Conservation (phyloP, 2,113 vertebrate genomes). For the Trogon surrucura region DNA sequence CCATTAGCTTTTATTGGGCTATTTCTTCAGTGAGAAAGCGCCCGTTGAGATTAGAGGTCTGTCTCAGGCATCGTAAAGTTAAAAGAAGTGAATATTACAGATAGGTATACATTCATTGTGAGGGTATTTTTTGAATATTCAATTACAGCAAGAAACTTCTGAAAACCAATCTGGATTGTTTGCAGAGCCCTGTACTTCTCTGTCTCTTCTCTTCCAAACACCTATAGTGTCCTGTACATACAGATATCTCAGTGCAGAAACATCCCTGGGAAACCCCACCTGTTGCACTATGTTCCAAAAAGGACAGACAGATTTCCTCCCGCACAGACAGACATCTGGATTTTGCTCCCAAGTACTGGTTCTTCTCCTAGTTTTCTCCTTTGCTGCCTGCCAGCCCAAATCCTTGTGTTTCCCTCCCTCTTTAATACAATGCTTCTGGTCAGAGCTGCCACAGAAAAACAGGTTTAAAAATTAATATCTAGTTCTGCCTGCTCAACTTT, state of each 20-base stretch:
- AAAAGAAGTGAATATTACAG: conserved; percentile 7
- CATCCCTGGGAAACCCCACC: not conserved
- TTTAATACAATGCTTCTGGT: not conserved
- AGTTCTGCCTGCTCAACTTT: not conserved
- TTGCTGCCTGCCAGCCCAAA: not conserved
- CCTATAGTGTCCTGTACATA: rapidly evolving
- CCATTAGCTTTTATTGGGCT: conserved; percentile 45
- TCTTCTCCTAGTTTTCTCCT: not conserved
- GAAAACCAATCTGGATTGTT: not conserved
- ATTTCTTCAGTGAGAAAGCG: conserved; percentile 30
- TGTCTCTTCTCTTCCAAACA: not conserved
- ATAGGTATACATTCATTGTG: not conserved
- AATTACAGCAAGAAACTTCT: not conserved
- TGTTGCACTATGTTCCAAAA: too few species aligned
- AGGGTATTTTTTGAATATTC: not conserved
- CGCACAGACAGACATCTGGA: not conserved
- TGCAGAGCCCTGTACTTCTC: not conserved
- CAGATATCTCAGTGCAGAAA: not conserved
- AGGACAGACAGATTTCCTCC: not conserved
- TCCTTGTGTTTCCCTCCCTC: not conserved
- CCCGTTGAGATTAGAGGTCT: not conserved
- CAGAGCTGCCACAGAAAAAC: not conserved
- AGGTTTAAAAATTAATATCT: not conserved
- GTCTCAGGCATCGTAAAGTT: not conserved
- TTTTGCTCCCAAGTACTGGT: not conserved